Percentiles rank a stretch among this genome's conserved stretches.
Conservation (phyloP, 2,888 invertebrate species). For the Tenthredo distinguenda region DNA sequence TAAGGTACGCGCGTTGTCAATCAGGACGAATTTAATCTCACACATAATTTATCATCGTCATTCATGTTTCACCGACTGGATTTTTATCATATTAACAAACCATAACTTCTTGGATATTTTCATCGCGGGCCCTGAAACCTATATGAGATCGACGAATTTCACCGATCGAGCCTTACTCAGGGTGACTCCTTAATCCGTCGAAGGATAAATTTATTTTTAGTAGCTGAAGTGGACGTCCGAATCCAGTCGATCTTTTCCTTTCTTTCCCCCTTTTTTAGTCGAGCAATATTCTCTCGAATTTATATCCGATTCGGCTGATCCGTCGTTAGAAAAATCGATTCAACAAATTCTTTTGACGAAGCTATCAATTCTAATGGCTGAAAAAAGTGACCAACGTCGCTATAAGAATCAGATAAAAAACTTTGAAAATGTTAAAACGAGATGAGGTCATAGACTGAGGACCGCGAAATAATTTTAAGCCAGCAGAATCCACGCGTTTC, state of each 20-base stretch:
- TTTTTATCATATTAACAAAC: neutral
- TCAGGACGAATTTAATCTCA: neutral
- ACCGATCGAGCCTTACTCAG: neutral
- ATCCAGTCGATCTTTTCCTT: neutral
- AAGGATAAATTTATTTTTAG: conserved; percentile 32
- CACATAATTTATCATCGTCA: neutral
- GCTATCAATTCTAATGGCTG: neutral
- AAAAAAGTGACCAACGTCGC: neutral
- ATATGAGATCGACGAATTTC: neutral
- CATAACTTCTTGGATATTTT: neutral
- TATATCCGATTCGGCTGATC: neutral
- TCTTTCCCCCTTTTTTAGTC: neutral
- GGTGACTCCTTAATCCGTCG: conserved; percentile 25
- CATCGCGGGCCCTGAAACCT: neutral
- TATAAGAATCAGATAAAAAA: neutral
- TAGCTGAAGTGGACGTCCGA: neutral
- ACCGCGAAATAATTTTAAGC: neutral
- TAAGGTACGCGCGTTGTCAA: neutral
- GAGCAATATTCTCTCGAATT: neutral
- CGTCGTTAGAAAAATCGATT: neutral
- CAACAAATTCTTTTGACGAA: neutral
- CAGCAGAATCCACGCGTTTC: neutral
- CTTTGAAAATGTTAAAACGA: neutral
- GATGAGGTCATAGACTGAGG: neutral
- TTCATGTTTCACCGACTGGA: neutral